Evolutionary conservation across 2,888 invertebrate species (phyloP), one percentile per base, ranked within the genome.

Genomic region (Drosophila glabriapex): DNA sequence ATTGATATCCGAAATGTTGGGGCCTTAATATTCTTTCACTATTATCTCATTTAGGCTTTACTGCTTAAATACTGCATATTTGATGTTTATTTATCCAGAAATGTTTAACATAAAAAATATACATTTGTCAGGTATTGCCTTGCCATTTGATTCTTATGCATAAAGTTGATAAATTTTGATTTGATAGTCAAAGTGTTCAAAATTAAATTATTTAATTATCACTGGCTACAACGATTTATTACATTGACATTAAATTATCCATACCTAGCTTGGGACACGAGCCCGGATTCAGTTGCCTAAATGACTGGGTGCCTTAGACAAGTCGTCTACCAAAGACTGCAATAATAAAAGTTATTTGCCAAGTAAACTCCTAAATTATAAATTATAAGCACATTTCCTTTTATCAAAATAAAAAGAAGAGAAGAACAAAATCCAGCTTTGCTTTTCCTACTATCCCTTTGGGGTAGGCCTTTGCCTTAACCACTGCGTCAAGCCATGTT

Each of bases 381-480:
- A 56, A 56, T 28, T 39, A 56, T 56, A 39, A 25, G 37, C 56
- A 39, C 28, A 56, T 56, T 39, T 56, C 56, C 56, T 39, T 56
- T 39, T 39, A 39, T 39, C 37, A 25, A 35, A 35, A 37, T 28
- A 22, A 22, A 22, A 43, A 12, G 12, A 12, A 46, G 7, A 46
- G 22, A 46, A 16, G 22, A 46, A 46, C 25, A 25, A 46, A 46
- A 46, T 39, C 28, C 37, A 56, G n/a, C 28, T 25, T 54, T 12
- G 19, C n/a, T 22, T 77, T 80, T 78, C 67, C 87, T 66, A 70
- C 84, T 54, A 73, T 75, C 28, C 66, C 63, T 78, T 58, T 62
- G 62, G 65, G 39, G 83, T 63, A 76, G 68, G 46, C 46, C 46
- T 46, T 46, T 46, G 68, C 64, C 71, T 73, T 66, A 71, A 76